These are phyloP conservation scores for Drosophila peninsularis DNA, from an alignment of 2,888 invertebrate species.

Conservation along the genomic window DNA sequence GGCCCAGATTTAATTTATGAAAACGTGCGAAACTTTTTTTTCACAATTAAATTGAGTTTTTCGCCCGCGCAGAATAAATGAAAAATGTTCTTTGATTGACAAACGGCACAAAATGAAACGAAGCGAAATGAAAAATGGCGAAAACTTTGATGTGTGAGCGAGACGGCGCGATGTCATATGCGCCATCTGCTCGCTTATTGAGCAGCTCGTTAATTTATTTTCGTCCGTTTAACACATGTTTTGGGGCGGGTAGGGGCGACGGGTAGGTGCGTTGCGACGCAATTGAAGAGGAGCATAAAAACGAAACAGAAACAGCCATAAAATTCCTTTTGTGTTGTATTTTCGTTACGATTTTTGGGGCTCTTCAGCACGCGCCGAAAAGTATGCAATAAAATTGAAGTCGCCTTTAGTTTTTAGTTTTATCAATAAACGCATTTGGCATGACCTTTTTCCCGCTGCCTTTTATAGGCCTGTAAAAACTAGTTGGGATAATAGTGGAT, in stretches of 20 bases:
- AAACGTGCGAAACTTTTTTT: conserved; percentile 34
- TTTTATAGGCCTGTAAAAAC: conserved; percentile 27
- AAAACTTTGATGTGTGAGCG: conserved; percentile 13
- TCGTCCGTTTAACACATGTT: conserved; percentile 48
- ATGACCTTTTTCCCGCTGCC: conserved; percentile 6
- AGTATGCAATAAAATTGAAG: conserved; percentile 50
- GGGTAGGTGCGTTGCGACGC: conserved; percentile 1
- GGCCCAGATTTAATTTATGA: conserved; percentile 58
- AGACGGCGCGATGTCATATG: neutral
- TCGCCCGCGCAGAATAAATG: conserved; percentile 27
- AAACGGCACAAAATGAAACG: conserved; percentile 11
- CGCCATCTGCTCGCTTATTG: conserved; percentile 14
- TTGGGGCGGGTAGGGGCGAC: neutral
- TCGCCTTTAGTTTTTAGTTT: conserved; percentile 38
- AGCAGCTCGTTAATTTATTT: conserved; percentile 52
- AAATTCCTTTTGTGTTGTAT: conserved; percentile 32
- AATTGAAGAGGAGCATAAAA: conserved; percentile 37
- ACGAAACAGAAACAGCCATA: conserved; percentile 21
- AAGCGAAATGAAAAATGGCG: neutral
- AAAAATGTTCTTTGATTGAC: conserved; percentile 48
- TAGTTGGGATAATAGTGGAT: conserved; percentile 9
- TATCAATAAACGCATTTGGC: conserved; percentile 59
- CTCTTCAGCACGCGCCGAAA: conserved; percentile 44
- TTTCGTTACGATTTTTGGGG: conserved; percentile 21
- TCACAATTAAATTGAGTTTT: conserved; percentile 52